Conservation (phyloP, 2,797 vertebrate species). For the Hypotaenidia okinawae region DNA sequence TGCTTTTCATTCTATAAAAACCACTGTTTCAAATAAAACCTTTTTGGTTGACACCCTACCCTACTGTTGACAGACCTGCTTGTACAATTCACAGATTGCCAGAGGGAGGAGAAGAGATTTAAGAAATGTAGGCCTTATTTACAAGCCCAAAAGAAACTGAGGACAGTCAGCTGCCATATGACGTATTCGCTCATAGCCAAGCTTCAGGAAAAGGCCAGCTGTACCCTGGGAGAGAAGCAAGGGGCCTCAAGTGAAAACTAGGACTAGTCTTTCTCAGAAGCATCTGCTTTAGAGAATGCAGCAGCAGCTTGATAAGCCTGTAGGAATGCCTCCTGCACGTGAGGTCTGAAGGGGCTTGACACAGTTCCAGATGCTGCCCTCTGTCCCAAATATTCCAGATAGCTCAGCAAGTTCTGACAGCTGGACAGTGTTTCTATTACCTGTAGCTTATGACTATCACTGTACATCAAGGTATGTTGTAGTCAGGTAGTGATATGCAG, state of each 20-base stretch:
- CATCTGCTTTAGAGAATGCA: background rate
- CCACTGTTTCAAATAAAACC: background rate
- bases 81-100: background rate
- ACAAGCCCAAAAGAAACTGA: background rate
- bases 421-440: background rate
- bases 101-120: background rate
- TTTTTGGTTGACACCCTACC: background rate
- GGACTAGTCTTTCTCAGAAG: background rate
- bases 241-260: background rate
- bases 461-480: rapidly evolving
- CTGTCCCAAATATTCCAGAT: background rate
- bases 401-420: background rate
- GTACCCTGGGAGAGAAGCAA: background rate
- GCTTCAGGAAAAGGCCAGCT: background rate
- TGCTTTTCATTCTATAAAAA: background rate
- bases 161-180: background rate
- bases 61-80: background rate
- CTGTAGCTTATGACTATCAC: background rate
- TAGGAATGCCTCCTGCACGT: background rate
- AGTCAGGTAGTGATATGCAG: background rate
- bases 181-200: background rate
- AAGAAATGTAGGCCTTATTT: background rate
- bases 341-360: background rate
- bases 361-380: background rate
- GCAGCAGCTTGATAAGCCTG: background rate